A percentile compares a stretch with the other conserved stretches of the same genome.
Evolutionary conservation across 2,888 invertebrate genomes (phyloP).

Genomic region (Tetragnatha montana): DNA sequence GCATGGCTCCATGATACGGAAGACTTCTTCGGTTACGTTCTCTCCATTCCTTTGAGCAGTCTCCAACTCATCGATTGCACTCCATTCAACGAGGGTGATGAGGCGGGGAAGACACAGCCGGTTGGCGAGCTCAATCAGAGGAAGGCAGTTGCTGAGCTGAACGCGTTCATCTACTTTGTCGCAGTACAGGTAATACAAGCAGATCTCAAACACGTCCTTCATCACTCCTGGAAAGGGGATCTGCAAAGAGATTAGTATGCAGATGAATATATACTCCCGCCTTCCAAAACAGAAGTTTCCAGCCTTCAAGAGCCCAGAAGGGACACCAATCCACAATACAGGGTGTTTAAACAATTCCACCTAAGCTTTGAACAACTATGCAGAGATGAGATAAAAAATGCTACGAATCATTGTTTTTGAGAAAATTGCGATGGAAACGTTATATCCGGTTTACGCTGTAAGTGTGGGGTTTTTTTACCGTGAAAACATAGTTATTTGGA

Average conservation of each 20-base stretch:
- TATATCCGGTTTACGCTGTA: too few species aligned
- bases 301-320: too few species aligned
- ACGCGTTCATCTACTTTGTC: slow-evolving; percentile 86
- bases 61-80: slow-evolving; percentile 84
- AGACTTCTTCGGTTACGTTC: slow-evolving; percentile 87
- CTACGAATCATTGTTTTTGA: too few species aligned
- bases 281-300: too few species aligned
- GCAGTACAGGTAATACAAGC: slow-evolving; percentile 93
- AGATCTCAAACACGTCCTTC: slow-evolving; percentile 91
- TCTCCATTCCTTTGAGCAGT: slow-evolving; percentile 76
- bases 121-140: slow-evolving; percentile 92
- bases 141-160: slow-evolving; percentile 83
- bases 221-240: slow-evolving; percentile 94
- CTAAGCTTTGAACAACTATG: too few species aligned
- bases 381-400: too few species aligned
- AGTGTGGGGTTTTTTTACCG: too few species aligned
- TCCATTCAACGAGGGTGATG: slow-evolving; percentile 88
- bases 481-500: too few species aligned
- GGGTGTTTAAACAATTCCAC: too few species aligned
- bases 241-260: slow-evolving; percentile 77
- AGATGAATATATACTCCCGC: background rate
- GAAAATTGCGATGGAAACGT: too few species aligned
- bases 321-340: too few species aligned
- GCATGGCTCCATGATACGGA: slow-evolving; percentile 86
- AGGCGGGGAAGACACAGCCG: slow-evolving; percentile 91